Base-by-base conservation (phyloP, 2,888 invertebrate genomes). In the Aphidoletes aphidimyza region DNA sequence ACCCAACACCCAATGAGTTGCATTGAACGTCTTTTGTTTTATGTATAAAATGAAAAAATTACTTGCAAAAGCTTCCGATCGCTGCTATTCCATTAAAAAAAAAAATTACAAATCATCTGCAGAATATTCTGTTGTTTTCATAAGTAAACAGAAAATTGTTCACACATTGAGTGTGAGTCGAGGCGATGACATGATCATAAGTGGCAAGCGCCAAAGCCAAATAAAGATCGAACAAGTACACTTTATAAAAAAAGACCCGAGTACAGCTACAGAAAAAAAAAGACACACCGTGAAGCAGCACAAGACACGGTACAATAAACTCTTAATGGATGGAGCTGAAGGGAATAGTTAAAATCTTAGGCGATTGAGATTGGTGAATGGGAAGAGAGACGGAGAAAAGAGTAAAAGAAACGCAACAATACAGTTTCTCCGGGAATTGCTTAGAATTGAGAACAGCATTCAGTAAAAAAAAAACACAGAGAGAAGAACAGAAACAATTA, bases 201-300 rank as follows among this genome's bases (percentile, higher is more conserved):
- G 69, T 34, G 69, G 69, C 69, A 69, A 69, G 69, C 69, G 69
- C 69, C 69, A 69, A 69, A 69, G 69, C 69, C 69, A 69, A 69
- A 69, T 69, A 69, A 26, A 69, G 69, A 69, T 69, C 69, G 69
- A 54, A n/a, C 54, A 11, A 69, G 69, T 34, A 69, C 26, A 30
- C 30, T 69, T 14, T 9, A 34, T 30, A 30, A 30, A 17, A 69
- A 30, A 69, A 26, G 19, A 47, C 6, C 11, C 11, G n/a, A 9
- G 14, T 30, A 69, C 69, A 69, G 69, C 69, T 69, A 30, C 26
- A 69, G 5, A 19, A 69, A 69, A 34, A 54, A 54, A 54, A 14
- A 5, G 22, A 22, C 54, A 54, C 54, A 54, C 8, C 47, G 17
- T 17, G 54, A n/a, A 30, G 34, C 69, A 30, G 30, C 14, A 69